Conservation (phyloP, 92 coral and sea anemone genomes). For the Phenganax marumi region DNA sequence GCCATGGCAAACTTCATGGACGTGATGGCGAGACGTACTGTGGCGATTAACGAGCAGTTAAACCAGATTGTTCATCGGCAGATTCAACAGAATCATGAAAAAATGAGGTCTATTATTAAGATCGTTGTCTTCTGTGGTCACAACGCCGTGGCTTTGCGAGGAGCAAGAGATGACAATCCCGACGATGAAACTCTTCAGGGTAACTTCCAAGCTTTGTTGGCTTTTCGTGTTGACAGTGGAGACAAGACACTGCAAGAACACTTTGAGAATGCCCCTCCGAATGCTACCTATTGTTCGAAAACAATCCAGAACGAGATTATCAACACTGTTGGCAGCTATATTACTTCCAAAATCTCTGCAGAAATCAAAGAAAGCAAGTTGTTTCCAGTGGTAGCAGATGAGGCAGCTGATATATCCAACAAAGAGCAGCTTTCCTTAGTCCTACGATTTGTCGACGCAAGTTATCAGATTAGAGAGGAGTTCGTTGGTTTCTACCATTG, state of each 20-base stretch:
- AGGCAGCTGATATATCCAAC: too few species aligned
- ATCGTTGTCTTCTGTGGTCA: slow-evolving; percentile 60
- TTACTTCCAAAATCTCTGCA: neutral
- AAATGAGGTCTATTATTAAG: slow-evolving; percentile 57
- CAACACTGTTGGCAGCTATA: slow-evolving; percentile 39
- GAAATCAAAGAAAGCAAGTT: neutral
- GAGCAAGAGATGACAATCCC: slow-evolving; percentile 53
- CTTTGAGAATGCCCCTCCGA: slow-evolving; percentile 55
- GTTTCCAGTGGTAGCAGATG: neutral
- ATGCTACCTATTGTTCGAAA: too few species aligned
- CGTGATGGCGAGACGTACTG: too few species aligned
- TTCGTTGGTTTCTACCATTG: slow-evolving; percentile 39
- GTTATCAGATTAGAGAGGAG: slow-evolving; percentile 41
- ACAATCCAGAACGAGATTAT: too few species aligned
- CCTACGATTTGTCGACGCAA: neutral
- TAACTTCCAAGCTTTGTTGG: slow-evolving; percentile 57
- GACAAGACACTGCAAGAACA: slow-evolving; percentile 59
- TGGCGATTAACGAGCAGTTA: neutral
- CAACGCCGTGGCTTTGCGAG: slow-evolving; percentile 50
- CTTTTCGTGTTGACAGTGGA: too few species aligned
- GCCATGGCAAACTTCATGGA: too few species aligned
- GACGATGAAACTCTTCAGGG: slow-evolving; percentile 53
- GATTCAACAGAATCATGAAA: slow-evolving; percentile 52
- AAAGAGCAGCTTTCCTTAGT: too few species aligned
- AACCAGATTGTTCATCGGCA: slow-evolving; percentile 47